Evolutionary conservation across 2,797 vertebrate genomes (phyloP), one percentile per base, ranked within the genome.

Genomic region (Bradypus variegatus): DNA sequence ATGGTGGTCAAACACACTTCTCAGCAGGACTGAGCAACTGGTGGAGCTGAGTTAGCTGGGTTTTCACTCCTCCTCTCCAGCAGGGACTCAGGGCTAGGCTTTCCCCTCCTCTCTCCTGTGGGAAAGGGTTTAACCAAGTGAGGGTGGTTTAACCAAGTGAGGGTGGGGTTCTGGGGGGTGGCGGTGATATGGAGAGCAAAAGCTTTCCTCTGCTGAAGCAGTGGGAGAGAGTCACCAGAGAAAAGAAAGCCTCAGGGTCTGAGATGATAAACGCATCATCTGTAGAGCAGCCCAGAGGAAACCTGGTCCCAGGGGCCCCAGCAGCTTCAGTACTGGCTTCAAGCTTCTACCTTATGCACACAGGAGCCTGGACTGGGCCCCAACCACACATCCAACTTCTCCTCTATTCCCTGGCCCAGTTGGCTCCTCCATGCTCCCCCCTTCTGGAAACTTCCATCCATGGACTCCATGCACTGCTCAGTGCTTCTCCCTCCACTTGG

Each of bases 1-100:
- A 0, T 36, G 1, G 0, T 0, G 4, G 84, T 14, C 79, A 12
- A 15, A 2, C 3, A 0, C 0, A 1, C 84, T 65, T 50, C 23
- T 21, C 36, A 3, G 23, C 5, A 15, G 31, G 53, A 31, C 65
- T 11, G 53, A 8, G 70, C 41, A 14, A 15, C 3, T 0, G 0
- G 65, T 3, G 1, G 14, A 0, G 10, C 55, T 2, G 13, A 36
- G 1, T 29, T 6, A 18, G 23, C 81, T 38, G 67, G 16, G 78
- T 7, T 13, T 13, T 7, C 15, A 1, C 12, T 16, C 31, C 7
- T 33, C 48, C 36, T 55, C 4, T 53, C 36, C 48, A 5, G 27
- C 6, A 0, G 5, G 19, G n/a, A 11, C 7, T 3, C 4, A 1
- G 41, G 23, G 33, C 60, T 48, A 29, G 29, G 29, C 27, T 12